Conservation (phyloP, 2,797 vertebrate species). For the Oophaga sylvatica region DNA sequence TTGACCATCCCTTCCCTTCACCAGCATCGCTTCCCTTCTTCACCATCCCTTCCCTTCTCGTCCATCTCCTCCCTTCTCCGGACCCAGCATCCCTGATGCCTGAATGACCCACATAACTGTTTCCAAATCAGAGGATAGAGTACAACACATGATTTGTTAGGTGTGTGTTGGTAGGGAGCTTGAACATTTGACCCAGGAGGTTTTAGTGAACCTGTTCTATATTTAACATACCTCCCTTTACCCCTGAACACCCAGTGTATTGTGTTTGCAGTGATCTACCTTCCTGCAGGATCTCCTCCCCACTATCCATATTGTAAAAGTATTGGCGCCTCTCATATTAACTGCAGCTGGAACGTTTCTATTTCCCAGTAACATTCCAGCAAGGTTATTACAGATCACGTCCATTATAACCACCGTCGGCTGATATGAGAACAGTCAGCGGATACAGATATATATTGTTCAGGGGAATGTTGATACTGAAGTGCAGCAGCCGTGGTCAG, state of each 20-base stretch:
- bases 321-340: neutral
- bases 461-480: neutral
- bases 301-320: neutral
- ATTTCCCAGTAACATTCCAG: neutral
- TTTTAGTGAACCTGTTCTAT: no score
- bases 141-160: no score
- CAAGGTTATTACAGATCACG: neutral
- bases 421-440: neutral
- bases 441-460: neutral
- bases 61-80: no score
- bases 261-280: neutral
- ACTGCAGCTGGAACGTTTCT: neutral
- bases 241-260: neutral
- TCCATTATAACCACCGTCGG: neutral
- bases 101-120: no score
- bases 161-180: no score
- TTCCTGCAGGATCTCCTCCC: neutral
- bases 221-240: neutral
- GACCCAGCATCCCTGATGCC: no score
- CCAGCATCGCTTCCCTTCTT: no score
- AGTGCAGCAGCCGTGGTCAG: neutral
- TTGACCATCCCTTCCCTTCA: neutral
- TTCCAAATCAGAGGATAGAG: no score
- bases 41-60: no score
- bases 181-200: no score